Percentiles rank a stretch among this genome's conserved stretches.
phyloP scores from a whole-genome alignment of 2,797 vertebrate genomes.

The Amblyraja radiata region DNA sequence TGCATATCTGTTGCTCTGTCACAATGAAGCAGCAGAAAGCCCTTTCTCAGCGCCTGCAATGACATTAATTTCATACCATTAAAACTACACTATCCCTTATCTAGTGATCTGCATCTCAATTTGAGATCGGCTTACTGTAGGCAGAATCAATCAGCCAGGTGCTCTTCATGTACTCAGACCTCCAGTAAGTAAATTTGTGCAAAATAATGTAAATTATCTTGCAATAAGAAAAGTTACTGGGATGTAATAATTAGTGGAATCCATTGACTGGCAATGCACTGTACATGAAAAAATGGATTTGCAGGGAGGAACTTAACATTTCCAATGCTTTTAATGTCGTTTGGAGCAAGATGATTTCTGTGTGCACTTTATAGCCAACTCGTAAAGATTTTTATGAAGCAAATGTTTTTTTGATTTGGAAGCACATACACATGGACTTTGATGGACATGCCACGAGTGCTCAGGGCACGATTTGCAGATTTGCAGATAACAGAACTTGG shows the following conservation, averaged over 20 bases:
- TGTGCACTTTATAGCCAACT: neutral
- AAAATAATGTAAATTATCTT: slow-evolving; percentile 32
- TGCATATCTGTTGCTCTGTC: slow-evolving; percentile 36
- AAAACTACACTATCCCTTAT: neutral
- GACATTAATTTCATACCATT: slow-evolving; percentile 33
- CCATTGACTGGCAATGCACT: neutral
- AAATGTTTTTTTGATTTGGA: neutral
- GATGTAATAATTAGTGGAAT: slow-evolving; percentile 17
- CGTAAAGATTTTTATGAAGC: neutral
- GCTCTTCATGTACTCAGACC: slow-evolving; percentile 25
- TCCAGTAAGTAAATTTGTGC: slow-evolving; percentile 27
- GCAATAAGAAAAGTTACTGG: slow-evolving; percentile 6
- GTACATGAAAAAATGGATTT: neutral
- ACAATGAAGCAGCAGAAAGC: neutral
- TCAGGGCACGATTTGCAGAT: too few relatives aligned
- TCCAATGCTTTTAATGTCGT: neutral
- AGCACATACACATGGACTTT: too few relatives aligned
- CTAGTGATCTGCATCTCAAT: slow-evolving; percentile 35
- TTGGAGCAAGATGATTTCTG: neutral
- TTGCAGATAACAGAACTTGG: too few relatives aligned
- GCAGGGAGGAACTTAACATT: neutral
- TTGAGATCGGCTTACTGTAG: slow-evolving; percentile 10
- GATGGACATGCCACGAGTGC: too few relatives aligned
- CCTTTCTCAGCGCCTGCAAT: neutral
- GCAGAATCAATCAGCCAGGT: slow-evolving; percentile 29